phyloP scores from a whole-genome alignment of 2,113 vertebrate genomes.

The Oreochromis niloticus region DNA sequence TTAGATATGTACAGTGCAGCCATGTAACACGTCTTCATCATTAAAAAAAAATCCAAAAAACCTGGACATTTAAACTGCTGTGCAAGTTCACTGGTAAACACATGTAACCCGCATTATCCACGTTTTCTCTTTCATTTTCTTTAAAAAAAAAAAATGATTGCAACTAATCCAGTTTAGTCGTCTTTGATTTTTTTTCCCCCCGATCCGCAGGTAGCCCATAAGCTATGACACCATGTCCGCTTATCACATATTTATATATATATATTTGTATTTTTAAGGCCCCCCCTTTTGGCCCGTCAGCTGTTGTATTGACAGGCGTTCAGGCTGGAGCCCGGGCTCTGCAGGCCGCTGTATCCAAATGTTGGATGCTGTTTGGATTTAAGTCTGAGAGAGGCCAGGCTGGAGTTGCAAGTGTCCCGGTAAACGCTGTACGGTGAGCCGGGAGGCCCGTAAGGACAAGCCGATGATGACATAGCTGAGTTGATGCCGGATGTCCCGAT shows the following conservation, averaged over 20 bases:
- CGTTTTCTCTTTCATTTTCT: conserved; percentile 59
- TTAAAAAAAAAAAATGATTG: conserved; percentile 70
- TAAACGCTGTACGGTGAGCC: conserved; percentile 96
- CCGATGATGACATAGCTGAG: conserved; percentile 89
- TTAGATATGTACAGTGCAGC: conserved; percentile 66
- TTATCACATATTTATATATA: conserved; percentile 4
- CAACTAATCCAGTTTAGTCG: conserved; percentile 85
- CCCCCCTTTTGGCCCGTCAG: conserved; percentile 74
- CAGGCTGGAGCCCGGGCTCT: conserved; percentile 88
- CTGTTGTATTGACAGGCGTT: conserved; percentile 99
- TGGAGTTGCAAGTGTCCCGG: conserved; percentile 97
- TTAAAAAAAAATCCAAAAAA: conserved; percentile 55
- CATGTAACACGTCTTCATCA: conserved; percentile 71
- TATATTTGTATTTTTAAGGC: background rate
- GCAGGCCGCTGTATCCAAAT: conserved; percentile 94
- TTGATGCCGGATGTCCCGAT: conserved; percentile 90
- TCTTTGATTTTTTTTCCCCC: conserved; percentile 8
- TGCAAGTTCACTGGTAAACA: conserved; percentile 83
- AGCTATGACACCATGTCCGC: conserved; percentile 22
- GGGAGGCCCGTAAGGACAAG: conserved; percentile 92
- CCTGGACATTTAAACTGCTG: conserved; percentile 71
- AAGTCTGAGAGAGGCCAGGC: conserved; percentile 93
- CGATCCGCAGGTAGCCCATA: conserved; percentile 28
- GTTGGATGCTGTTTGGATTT: conserved; percentile 97
- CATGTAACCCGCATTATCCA: conserved; percentile 87